A percentile compares a stretch with the other conserved stretches of the same genome.
Evolutionary conservation across 2,113 vertebrate genomes (phyloP).

Genomic region (Enhydra lutris): DNA sequence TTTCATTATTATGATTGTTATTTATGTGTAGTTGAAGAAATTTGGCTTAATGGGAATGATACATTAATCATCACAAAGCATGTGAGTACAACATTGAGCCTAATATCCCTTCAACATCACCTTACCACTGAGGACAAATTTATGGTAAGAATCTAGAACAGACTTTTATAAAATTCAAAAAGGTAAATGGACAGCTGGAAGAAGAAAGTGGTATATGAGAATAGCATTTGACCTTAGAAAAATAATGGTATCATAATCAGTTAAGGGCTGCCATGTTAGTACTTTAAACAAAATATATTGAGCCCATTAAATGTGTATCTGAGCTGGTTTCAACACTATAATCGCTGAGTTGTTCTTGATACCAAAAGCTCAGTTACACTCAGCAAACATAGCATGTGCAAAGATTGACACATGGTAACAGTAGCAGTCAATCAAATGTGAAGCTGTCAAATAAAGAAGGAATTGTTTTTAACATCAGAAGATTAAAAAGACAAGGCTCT

Average conservation of each 20-base stretch:
- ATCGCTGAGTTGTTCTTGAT: not conserved
- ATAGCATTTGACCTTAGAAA: not conserved
- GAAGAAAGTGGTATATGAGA: not conserved
- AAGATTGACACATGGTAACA: conserved; percentile 35
- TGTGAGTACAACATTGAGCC: not conserved
- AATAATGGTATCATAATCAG: not conserved
- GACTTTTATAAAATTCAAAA: not conserved
- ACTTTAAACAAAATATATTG: not conserved
- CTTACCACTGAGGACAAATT: not conserved
- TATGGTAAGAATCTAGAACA: not conserved
- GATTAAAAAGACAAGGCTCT: not conserved
- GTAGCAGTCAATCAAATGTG: conserved; percentile 7
- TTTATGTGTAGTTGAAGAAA: not conserved
- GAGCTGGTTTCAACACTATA: not conserved
- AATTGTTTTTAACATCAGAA: conserved; percentile 7
- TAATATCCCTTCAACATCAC: not conserved
- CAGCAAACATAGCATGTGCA: not conserved
- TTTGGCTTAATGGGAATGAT: not conserved
- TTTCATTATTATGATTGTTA: not conserved
- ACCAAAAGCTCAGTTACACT: not conserved
- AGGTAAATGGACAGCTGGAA: not conserved
- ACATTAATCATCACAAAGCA: not conserved
- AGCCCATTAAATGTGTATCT: not conserved
- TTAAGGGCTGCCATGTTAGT: not conserved
- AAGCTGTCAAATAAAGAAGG: conserved; percentile 1